Evolutionary conservation across 2,888 invertebrate genomes (phyloP).

Genomic region (Brachynemurus nebulosus): DNA sequence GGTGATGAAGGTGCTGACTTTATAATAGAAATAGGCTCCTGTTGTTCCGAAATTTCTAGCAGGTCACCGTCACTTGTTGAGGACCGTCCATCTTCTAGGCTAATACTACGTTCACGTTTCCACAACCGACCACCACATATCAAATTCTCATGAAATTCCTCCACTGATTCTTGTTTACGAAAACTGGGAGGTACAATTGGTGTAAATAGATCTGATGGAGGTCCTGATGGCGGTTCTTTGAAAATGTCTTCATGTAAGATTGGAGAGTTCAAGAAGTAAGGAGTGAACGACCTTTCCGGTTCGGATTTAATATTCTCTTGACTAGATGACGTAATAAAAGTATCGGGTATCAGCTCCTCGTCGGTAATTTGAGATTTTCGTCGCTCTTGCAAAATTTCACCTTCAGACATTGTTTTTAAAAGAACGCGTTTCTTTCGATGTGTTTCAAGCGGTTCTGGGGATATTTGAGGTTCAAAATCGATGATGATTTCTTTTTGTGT

Average conservation of each 20-base stretch:
- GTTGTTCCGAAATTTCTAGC: slow-evolving; percentile 12
- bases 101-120: slow-evolving; percentile 56
- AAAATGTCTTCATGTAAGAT: slow-evolving; percentile 45
- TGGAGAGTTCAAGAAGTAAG: slow-evolving; percentile 39
- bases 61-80: slow-evolving; percentile 27
- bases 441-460: slow-evolving; percentile 34
- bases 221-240: slow-evolving; percentile 23
- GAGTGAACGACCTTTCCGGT: slow-evolving; percentile 23
- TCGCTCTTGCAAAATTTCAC: slow-evolving; percentile 54
- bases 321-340: slow-evolving; percentile 42
- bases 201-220: slow-evolving; percentile 16
- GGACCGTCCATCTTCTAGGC: slow-evolving; percentile 43
- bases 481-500: slow-evolving; percentile 73
- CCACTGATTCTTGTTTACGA: slow-evolving; percentile 34
- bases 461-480: slow-evolving; percentile 67
- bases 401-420: slow-evolving; percentile 68
- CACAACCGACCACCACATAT: slow-evolving; percentile 63
- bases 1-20: slow-evolving; percentile 56
- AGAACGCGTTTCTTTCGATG: slow-evolving; percentile 31
- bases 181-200: slow-evolving; percentile 12
- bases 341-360: slow-evolving; percentile 35
- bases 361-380: slow-evolving; percentile 35
- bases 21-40: slow-evolving; percentile 23
- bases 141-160: slow-evolving; percentile 71
- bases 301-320: slow-evolving; percentile 41